A percentile compares a stretch with the other conserved stretches of the same genome.
These are phyloP conservation scores for Albula goreensis DNA, from an alignment of 2,113 vertebrate species.

Conservation along the genomic window DNA sequence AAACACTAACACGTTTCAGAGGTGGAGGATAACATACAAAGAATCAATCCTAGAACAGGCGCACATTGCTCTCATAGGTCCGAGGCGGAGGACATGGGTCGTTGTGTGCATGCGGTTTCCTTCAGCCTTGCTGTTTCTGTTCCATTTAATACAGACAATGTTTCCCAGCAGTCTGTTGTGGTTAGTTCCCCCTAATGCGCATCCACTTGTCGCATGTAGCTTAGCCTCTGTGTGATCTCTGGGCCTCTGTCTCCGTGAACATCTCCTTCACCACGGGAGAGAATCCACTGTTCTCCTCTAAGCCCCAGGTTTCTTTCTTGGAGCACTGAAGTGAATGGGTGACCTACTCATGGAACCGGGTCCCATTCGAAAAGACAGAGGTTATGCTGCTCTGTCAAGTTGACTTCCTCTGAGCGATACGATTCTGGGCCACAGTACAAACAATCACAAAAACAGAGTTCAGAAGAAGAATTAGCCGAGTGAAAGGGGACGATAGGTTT, in stretches of 20 bases:
- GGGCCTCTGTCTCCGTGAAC: neutral
- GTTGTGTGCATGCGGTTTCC: too few species aligned
- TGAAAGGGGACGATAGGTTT: neutral
- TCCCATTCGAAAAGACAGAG: neutral
- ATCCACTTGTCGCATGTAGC: too few species aligned
- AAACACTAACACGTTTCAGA: neutral
- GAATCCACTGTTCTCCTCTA: neutral
- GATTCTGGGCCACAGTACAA: neutral
- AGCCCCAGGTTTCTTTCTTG: neutral
- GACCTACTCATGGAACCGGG: neutral
- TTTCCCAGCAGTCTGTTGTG: too few species aligned
- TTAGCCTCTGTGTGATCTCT: neutral
- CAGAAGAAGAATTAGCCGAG: neutral
- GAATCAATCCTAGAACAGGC: neutral
- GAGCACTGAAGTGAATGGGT: neutral
- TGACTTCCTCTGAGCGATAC: neutral
- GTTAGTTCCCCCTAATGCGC: too few species aligned
- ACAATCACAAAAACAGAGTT: slow-evolving; percentile 10
- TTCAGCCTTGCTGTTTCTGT: too few species aligned
- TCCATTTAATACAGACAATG: too few species aligned
- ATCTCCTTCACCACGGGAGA: neutral
- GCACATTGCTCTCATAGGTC: neutral
- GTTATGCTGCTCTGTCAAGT: neutral
- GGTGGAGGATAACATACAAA: neutral
- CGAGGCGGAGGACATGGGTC: too few species aligned